phyloP scores from a whole-genome alignment of 2,113 vertebrate genomes.

The Motacilla tschutschensis region DNA sequence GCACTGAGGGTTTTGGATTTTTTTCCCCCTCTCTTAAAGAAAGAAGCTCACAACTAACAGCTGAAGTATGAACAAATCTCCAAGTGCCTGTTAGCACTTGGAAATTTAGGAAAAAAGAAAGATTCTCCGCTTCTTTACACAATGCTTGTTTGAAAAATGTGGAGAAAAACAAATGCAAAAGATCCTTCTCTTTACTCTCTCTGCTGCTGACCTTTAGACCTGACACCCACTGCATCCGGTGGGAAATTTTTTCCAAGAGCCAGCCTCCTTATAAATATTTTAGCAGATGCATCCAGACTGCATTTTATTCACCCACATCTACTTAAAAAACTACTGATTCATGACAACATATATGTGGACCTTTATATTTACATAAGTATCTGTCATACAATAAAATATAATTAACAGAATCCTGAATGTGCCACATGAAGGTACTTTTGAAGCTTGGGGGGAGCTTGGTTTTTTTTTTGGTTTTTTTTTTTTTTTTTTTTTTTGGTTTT shows the following conservation, averaged over 20 bases:
- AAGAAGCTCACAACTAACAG: neutral
- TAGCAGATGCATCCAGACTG: neutral
- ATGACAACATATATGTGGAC: neutral
- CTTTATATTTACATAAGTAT: neutral
- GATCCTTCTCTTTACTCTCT: neutral
- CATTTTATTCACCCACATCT: neutral
- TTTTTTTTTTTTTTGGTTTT: neutral
- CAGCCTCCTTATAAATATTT: constrained; percentile 22
- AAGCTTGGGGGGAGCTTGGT: neutral
- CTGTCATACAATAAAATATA: neutral
- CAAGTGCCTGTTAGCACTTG: neutral
- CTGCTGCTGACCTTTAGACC: constrained; percentile 49
- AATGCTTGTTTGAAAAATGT: neutral
- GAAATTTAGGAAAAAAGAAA: neutral
- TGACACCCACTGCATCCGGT: constrained; percentile 50
- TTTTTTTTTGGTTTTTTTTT: neutral
- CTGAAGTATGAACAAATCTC: neutral
- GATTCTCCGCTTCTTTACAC: neutral
- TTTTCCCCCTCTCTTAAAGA: neutral
- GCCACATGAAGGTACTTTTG: neutral
- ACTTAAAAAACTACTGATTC: neutral
- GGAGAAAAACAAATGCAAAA: neutral
- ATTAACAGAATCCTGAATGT: neutral
- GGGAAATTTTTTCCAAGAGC: constrained; percentile 22
- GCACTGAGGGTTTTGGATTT: neutral